Base-by-base conservation (phyloP, 2,888 invertebrate genomes). In the Lasioglossum leucozonium region DNA sequence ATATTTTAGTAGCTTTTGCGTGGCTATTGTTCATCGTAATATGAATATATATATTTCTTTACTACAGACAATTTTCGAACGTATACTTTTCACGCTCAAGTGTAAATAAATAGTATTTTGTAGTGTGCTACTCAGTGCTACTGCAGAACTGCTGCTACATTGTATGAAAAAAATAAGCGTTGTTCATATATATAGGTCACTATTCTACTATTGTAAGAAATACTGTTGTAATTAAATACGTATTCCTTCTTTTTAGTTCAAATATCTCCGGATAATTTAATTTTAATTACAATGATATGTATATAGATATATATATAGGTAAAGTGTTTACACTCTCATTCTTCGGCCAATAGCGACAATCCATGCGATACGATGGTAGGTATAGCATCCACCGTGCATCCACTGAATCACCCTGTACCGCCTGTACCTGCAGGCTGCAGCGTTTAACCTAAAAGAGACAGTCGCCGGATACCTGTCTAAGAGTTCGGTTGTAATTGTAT, bases 1-100 rank as follows among this genome's bases (percentile, higher is more conserved):
- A 91, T 81, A 92, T 87, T 71, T 91, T 87, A 34, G 85, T 91
- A 18, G 87, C 90, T 85, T 82, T 34, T 30, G 83, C 26, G 72
- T 89, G 69, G 75, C 81, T 87, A 87, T 88, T 34, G 55, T 87
- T 18, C 62, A 77, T 26, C 58, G 55, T 16, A n/a, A 62, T 62
- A 62, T 6, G 4, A 62, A 30, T 62, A 26, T n/a, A 62, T 26
- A 5, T 13, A 55, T 55, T 34, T 34, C 18, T 51, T 2, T 51
- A 2, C 0, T 18, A 22, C 13, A 47, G 18, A 5, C 16, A 47
- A 51, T 51, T 51, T 22, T 51, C 42, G 6, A 18, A 22, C 8
- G 22, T 10, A 18, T 51, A n/a, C 51, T 51, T 51, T 51, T 51
- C 51, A 51, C 47, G 47, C 18, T 47, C 18, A n/a, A n/a, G n/a